Evolutionary conservation across 2,888 invertebrate species (phyloP), one percentile per base, ranked within the genome.

Genomic region (Pachycephus smyrnensis): DNA sequence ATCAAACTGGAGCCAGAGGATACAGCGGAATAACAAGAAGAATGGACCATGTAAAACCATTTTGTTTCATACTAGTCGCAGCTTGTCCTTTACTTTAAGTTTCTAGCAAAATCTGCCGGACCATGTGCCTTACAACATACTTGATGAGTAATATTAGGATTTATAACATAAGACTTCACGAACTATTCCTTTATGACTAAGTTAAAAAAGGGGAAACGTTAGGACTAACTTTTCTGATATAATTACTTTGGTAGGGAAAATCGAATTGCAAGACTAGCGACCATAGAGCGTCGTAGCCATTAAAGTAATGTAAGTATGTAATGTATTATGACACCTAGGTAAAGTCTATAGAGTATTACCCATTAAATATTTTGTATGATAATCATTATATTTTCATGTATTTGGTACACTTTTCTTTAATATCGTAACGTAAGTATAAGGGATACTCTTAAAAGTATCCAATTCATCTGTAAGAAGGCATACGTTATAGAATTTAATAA

Each of bases 1-100:
- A 91, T 92, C 0, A 90, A 89, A 77, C 84, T 85, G 55, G 88
- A 89, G 68, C 73, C 84, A 11, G 86, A 85, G 9, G 88, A 86
- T 35, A 82, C 71, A 4, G 76, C 79, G 1, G 86, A 86, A 76
- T 83, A 85, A 85, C 75, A 77, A 74, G 40, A 69, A 36, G 71
- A 71, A 71, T 69, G 55, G 12, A 77, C 11, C 1, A 55, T 11
- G n/a, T 4, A 23, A 68, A 73, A 15, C 32, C 9, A 36, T 31
- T 76, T 1, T 36, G 33, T 32, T 75, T 75, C n/a, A 75, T 68
- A 33, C 75, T 40, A 55, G 55, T 40, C 55, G n/a, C 31, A 55
- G 31, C 75, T 75, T 55, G 40, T 37, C 74, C 3, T 74, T 74
- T 33, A 73, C 73, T 31, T 75, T 75, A 75, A 55, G 32, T 55